phyloP scores from a whole-genome alignment of 2,113 vertebrate genomes.

The Ammospiza nelsoni region DNA sequence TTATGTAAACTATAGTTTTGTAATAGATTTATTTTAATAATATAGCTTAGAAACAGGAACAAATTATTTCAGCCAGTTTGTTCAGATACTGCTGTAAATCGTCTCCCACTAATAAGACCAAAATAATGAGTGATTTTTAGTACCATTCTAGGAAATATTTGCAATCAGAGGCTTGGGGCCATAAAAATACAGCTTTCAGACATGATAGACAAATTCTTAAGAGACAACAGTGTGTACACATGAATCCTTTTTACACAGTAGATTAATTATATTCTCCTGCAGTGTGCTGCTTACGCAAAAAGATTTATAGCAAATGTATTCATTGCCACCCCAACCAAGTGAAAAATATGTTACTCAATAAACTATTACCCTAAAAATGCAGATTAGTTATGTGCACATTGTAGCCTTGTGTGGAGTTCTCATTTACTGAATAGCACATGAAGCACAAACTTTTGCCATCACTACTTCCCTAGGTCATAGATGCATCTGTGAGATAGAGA shows the following conservation, averaged over 20 bases:
- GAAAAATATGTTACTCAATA: neutral
- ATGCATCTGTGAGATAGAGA: neutral
- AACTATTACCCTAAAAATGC: neutral
- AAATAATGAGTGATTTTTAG: constrained; percentile 7
- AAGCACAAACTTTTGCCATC: neutral
- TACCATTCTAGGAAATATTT: neutral
- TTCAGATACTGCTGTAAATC: neutral
- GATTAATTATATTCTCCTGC: neutral
- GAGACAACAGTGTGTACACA: neutral
- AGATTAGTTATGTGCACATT: neutral
- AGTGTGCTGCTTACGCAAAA: neutral
- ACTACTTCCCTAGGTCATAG: neutral
- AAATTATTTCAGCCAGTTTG: neutral
- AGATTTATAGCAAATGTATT: neutral
- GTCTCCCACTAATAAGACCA: neutral
- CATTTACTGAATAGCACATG: neutral
- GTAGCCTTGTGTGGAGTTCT: neutral
- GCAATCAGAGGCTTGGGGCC: neutral
- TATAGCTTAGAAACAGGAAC: neutral
- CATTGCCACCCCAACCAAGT: neutral
- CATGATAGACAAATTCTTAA: neutral
- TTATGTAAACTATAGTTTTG: neutral
- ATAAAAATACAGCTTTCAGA: neutral
- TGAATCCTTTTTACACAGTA: neutral
- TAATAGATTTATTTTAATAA: neutral